phyloP scores from a whole-genome alignment of 2,113 vertebrate species.

The Oreotrochilus melanogaster region DNA sequence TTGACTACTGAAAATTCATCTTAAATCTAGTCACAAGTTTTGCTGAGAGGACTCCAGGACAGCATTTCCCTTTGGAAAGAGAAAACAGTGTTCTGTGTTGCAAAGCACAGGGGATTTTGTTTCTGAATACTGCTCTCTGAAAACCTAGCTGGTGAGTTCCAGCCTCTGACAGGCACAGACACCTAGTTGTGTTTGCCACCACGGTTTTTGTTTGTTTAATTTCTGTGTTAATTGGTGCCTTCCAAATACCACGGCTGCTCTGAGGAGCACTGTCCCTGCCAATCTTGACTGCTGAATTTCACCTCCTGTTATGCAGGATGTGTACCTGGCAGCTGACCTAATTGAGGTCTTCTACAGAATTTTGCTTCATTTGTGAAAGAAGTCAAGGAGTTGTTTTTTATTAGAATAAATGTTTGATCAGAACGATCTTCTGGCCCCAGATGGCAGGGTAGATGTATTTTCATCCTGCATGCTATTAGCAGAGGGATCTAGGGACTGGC shows the following conservation, averaged over 20 bases:
- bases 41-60: background rate
- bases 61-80: background rate
- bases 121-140: background rate
- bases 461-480: background rate
- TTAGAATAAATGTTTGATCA: background rate
- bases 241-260: slow-evolving; percentile 12
- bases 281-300: background rate
- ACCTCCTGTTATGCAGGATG: background rate
- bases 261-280: background rate
- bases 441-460: background rate
- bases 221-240: slow-evolving; percentile 20
- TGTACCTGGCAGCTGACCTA: background rate
- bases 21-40: background rate
- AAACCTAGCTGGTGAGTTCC: background rate
- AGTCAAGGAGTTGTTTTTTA: background rate
- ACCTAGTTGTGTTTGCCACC: background rate
- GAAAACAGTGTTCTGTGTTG: background rate
- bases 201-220: slow-evolving; percentile 48
- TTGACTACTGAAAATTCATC: background rate
- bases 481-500: background rate
- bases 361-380: background rate
- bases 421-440: background rate
- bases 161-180: background rate
- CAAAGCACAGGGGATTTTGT: background rate
- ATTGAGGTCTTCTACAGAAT: background rate